Conservation (phyloP, 2,113 vertebrate species). For the Dicaeum eximium region DNA sequence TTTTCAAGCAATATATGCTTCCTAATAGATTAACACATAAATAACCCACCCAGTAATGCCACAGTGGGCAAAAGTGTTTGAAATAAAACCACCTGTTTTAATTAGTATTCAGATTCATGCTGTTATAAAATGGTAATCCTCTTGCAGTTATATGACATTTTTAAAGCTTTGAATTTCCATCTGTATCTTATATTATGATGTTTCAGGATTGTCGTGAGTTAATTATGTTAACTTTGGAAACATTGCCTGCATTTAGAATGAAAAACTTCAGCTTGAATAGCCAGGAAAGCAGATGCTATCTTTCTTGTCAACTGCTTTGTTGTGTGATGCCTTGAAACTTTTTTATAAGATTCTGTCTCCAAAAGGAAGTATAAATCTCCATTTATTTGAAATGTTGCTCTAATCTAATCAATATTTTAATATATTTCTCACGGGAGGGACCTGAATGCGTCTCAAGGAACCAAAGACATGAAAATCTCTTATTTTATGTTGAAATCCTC, state of each 20-base stretch:
- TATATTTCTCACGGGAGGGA: slow-evolving; percentile 58
- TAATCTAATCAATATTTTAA: slow-evolving; percentile 71
- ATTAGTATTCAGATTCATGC: slow-evolving; percentile 74
- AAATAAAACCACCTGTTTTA: slow-evolving; percentile 81
- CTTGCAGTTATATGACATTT: slow-evolving; percentile 71
- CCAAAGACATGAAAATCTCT: slow-evolving; percentile 31
- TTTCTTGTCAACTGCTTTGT: slow-evolving; percentile 80
- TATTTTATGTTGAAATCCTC: slow-evolving; percentile 63
- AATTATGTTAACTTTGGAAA: slow-evolving; percentile 83
- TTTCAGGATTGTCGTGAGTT: slow-evolving; percentile 77
- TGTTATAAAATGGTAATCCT: slow-evolving; percentile 75
- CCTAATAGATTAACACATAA: slow-evolving; percentile 71
- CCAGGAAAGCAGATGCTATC: slow-evolving; percentile 81
- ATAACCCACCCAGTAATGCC: slow-evolving; percentile 66
- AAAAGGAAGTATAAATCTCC: slow-evolving; percentile 74
- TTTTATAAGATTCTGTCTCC: slow-evolving; percentile 68
- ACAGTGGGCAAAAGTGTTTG: slow-evolving; percentile 62
- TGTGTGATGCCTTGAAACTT: slow-evolving; percentile 75
- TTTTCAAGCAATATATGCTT: slow-evolving; percentile 53
- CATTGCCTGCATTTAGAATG: slow-evolving; percentile 79
- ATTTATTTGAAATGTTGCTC: slow-evolving; percentile 71
- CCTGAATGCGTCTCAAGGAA: slow-evolving; percentile 39
- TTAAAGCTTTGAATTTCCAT: slow-evolving; percentile 82
- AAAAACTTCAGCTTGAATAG: slow-evolving; percentile 80
- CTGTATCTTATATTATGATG: slow-evolving; percentile 78